Base-by-base conservation (phyloP, 2,113 vertebrate genomes). In the Neomonachus schauinslandi region DNA sequence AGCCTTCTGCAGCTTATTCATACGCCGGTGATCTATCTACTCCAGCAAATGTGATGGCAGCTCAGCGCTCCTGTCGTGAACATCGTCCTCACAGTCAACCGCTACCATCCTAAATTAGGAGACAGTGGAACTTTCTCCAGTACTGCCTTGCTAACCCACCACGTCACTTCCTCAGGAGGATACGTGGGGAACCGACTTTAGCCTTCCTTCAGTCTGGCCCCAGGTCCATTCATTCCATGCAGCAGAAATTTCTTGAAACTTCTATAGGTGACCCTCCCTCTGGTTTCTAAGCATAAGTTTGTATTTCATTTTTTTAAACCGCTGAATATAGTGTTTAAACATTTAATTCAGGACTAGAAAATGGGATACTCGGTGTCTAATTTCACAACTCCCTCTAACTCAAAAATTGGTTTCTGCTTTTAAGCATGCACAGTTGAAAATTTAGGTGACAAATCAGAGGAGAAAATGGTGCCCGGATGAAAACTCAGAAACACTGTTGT, bases 291-390 rank as follows among this genome's bases (percentile, higher is more conserved):
- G 74, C n/a, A 72, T 1, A 63, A 8, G 19, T 33, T 89, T 97
- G 69, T 67, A 92, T 63, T 63, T 95, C 69, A 55, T 28, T 24
- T 33, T 51, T 79, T 94, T 69, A 16, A 89, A 82, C 15, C 49
- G 42, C n/a, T 96, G 57, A 89, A 91, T 94, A 92, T 51, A 65
- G 84, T 92, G 79, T 33, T 80, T 28, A 95, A 94, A 80, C 24
- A 67, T 71, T 69, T 65, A 82, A 92, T 82, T 95, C 51, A 90
- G 18, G n/a, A 87, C 63, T 92, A 69, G 15, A 95, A 97, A 97
- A 89, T 65, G 15, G 14, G 31, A 4, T 31, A 55, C 55, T 80
- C 0, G 0, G 19, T 65, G 33, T 67, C 10, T 51, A 51, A 86
- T 76, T 93, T 72, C 67, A 57, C 79, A 76, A 83, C 31, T 31